These are phyloP conservation scores for Sylvia atricapilla DNA, from an alignment of 2,113 vertebrate genomes.

Conservation along the genomic window DNA sequence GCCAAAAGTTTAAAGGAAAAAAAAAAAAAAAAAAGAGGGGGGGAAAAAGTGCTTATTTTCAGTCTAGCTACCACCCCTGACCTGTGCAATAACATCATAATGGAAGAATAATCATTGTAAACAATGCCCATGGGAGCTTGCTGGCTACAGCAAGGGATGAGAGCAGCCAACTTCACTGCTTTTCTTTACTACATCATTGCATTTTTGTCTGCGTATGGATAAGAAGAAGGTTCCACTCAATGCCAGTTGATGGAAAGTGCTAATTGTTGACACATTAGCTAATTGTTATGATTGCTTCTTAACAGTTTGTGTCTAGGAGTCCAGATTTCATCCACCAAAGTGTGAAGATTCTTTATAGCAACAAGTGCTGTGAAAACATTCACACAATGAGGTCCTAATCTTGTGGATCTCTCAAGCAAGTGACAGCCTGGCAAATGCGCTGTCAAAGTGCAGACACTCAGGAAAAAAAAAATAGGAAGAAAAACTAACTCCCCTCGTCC, in stretches of 20 bases:
- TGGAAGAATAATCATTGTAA: constrained; percentile 82
- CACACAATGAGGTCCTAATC: constrained; percentile 81
- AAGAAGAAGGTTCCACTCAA: constrained; percentile 80
- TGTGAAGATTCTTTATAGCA: constrained; percentile 81
- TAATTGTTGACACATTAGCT: constrained; percentile 86
- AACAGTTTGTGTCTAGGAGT: constrained; percentile 76
- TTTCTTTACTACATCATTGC: constrained; percentile 83
- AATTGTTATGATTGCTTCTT: constrained; percentile 87
- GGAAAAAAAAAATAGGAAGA: constrained; percentile 52
- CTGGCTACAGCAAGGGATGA: constrained; percentile 66
- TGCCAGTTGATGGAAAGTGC: constrained; percentile 76
- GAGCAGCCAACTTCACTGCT: constrained; percentile 74
- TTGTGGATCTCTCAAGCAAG: constrained; percentile 72
- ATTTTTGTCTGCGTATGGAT: constrained; percentile 82
- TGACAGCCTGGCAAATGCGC: constrained; percentile 71
- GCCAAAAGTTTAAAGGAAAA: constrained; percentile 53
- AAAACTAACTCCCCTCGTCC: constrained; percentile 64
- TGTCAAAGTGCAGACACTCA: constrained; percentile 77
- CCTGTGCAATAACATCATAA: constrained; percentile 81
- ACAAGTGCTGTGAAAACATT: constrained; percentile 79
- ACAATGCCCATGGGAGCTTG: constrained; percentile 74
- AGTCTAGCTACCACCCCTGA: constrained; percentile 67
- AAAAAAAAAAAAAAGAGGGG: not conserved
- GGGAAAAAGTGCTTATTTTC: constrained; percentile 62
- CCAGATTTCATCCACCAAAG: constrained; percentile 82